Base-by-base conservation (phyloP, 2,113 vertebrate genomes). In the Tupaia tana region DNA sequence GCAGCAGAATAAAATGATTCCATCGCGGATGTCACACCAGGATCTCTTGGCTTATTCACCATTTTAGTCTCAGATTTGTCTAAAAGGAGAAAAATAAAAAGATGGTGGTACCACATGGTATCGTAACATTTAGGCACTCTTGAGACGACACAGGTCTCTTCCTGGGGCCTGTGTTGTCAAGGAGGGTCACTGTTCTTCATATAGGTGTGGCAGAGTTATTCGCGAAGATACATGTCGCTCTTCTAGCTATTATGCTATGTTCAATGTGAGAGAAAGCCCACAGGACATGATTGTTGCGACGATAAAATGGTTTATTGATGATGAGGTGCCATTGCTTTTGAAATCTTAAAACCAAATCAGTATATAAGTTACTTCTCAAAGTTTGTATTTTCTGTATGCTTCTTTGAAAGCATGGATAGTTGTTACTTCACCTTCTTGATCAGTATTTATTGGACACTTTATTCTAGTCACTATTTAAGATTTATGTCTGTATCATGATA, bases 1-100 rank as follows among this genome's bases (percentile, higher is more conserved):
- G 67, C 11, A 4, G 12, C 5, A 7, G 27, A 58, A 75, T 22
- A 34, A 11, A 66, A 52, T 77, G 27, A 14, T 56, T 85, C n/a
- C 56, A 13, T 19, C 54, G 13, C 58, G 16, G 19, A 52, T 20
- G 66, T 75, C 63, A 79, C 0, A 3, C 63, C 34, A 52, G 27
- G 52, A 66, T 43, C 34, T 77, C 85, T 43, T 67, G 43, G 11
- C 43, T 90, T 63, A 69, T 20, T 27, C 7, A 29, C 19, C 11
- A 18, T 63, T 56, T 64, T 71, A 61, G 73, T 63, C 59, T 96
- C 43, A 59, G 58, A 22, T 27, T 92, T 34, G 43, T 43, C 54
- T 31, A 29, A 77, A 75, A 67, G 10, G 77, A 94, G 58, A 81
- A 80, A 74, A 82, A 18, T 67, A 81, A 54, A 91, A 64, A 34